Conservation (phyloP, 2,797 vertebrate species). For the Graptemys geographica region DNA sequence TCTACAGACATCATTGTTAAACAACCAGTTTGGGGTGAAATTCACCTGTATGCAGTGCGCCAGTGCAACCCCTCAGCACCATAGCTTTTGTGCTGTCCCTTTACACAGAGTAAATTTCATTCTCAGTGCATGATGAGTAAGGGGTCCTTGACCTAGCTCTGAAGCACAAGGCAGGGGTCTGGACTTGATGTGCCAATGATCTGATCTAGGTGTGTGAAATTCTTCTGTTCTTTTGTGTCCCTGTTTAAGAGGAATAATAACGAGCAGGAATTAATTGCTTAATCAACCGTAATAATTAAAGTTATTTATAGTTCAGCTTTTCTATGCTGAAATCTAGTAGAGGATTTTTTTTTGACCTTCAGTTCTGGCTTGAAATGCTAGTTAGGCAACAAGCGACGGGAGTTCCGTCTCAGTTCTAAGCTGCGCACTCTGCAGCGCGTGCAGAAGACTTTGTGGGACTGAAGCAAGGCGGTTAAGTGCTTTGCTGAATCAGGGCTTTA, state of each 20-base stretch:
- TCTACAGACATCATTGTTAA: neutral
- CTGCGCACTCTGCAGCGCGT: neutral
- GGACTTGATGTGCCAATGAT: neutral
- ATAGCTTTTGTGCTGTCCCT: neutral
- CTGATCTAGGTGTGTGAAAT: neutral
- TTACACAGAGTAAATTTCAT: neutral
- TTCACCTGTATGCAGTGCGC: neutral
- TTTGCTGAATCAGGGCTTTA: neutral
- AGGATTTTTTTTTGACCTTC: neutral
- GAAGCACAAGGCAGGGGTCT: neutral
- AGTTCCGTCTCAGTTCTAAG: neutral
- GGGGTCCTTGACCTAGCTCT: neutral
- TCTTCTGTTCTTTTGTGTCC: neutral
- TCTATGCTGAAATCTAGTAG: neutral
- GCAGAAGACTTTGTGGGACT: neutral
- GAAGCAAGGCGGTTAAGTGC: fast-evolving
- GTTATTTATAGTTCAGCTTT: fast-evolving
- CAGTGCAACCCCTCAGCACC: fast-evolving
- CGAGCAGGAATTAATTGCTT: neutral
- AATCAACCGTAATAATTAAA: fast-evolving
- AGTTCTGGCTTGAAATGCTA: neutral
- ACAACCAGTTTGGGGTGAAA: neutral
- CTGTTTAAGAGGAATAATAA: neutral
- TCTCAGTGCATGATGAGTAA: neutral
- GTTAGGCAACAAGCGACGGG: fast-evolving